These are phyloP conservation scores for Sardina pilchardus DNA, from an alignment of 2,113 vertebrate species.

Conservation along the genomic window DNA sequence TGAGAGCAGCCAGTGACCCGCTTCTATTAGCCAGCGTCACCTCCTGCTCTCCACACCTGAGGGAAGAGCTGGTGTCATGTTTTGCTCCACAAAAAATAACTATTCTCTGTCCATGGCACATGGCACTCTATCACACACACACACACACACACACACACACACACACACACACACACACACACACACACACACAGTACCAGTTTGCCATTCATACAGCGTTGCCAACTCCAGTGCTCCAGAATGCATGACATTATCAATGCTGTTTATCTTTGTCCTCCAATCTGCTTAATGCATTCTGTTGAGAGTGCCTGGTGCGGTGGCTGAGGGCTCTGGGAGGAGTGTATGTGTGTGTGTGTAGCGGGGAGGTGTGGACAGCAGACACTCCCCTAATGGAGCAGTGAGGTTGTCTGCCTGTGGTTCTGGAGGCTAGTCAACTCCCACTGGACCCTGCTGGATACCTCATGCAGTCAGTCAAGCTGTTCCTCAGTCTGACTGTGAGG, in stretches of 20 bases:
- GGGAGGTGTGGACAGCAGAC: neutral
- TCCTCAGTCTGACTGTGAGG: neutral
- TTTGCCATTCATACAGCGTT: no score
- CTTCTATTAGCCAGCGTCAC: neutral
- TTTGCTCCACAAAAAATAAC: neutral
- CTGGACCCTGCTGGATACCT: neutral
- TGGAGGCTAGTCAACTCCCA: neutral
- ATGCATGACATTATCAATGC: neutral
- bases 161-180: neutral
- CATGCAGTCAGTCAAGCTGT: conserved; percentile 14
- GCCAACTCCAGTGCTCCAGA: neutral
- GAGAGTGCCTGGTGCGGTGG: neutral
- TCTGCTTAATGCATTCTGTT: neutral
- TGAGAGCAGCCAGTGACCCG: neutral
- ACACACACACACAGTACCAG: neutral
- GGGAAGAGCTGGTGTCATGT: neutral
- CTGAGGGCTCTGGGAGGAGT: no score
- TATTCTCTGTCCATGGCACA: neutral
- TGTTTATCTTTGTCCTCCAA: no score
- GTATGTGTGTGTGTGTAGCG: neutral
- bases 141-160: no score
- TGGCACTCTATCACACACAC: no score
- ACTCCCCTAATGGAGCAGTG: neutral
- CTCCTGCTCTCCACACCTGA: neutral
- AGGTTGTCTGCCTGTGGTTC: neutral